Percentiles rank a stretch among this genome's conserved stretches.
Evolutionary conservation across 2,797 vertebrate genomes (phyloP).

Genomic region (Rachycentron canadum): DNA sequence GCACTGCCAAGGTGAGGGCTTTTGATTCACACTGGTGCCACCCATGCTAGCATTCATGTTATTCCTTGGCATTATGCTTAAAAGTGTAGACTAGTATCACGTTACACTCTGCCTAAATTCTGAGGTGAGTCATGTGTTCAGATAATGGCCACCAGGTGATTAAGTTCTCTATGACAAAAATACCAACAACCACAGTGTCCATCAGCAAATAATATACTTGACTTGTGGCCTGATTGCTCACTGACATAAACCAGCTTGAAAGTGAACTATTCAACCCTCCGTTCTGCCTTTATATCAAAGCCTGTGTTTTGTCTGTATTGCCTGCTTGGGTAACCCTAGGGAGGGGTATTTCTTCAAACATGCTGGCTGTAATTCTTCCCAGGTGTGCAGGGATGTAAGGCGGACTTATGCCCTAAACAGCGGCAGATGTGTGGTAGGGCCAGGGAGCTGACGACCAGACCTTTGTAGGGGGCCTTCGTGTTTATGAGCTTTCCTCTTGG

Average conservation of each 20-base stretch:
- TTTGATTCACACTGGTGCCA: constrained; percentile 27
- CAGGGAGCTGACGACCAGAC: constrained; percentile 72
- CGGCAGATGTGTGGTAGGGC: constrained; percentile 80
- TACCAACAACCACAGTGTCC: constrained; percentile 21
- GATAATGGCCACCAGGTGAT: constrained; percentile 26
- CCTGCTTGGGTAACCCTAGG: constrained; percentile 70
- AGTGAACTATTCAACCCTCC: constrained; percentile 79
- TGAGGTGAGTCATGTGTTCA: constrained; percentile 27
- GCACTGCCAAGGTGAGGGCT: constrained; percentile 8
- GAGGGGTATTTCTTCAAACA: constrained; percentile 82
- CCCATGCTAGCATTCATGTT: constrained; percentile 20
- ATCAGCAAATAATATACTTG: constrained; percentile 51
- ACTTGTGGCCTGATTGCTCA: constrained; percentile 58
- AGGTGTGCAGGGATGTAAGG: constrained; percentile 77
- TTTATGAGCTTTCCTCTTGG: constrained; percentile 83
- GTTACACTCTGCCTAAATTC: constrained; percentile 29
- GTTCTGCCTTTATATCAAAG: constrained; percentile 71
- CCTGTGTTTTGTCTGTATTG: constrained; percentile 55
- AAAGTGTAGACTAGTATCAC: constrained; percentile 28
- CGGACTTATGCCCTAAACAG: constrained; percentile 75
- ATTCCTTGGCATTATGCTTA: constrained; percentile 32
- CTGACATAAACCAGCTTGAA: constrained; percentile 61
- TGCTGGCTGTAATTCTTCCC: constrained; percentile 81
- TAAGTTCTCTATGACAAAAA: constrained; percentile 35
- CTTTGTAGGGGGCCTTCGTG: constrained; percentile 76